Evolutionary conservation across 2,888 invertebrate species (phyloP).

Genomic region (Stenolophus ochropezus): DNA sequence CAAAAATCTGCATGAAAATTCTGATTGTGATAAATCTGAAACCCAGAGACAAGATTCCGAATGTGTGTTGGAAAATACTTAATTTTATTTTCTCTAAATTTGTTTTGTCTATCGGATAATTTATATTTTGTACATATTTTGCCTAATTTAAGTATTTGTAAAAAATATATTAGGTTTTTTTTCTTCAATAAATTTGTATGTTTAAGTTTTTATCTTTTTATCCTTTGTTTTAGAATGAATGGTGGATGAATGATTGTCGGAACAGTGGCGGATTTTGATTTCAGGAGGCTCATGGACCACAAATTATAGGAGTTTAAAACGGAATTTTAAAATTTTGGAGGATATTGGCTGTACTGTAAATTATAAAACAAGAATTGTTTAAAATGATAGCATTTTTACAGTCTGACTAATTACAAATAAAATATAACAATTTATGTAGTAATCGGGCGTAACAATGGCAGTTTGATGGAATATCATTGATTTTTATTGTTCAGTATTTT

Average conservation of each 20-base stretch:
- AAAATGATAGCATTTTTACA: too few species aligned
- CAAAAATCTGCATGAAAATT: background rate
- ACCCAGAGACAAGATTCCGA: conserved; percentile 8
- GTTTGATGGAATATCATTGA: too few species aligned
- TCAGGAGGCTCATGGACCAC: too few species aligned
- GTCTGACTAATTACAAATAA: too few species aligned
- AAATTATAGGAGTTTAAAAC: too few species aligned
- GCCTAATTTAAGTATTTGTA: conserved; percentile 33
- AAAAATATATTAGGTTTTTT: conserved; percentile 32
- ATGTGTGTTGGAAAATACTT: conserved; percentile 43
- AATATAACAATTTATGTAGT: too few species aligned
- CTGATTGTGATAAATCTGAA: conserved; percentile 28
- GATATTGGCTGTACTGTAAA: too few species aligned
- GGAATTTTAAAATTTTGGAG: too few species aligned
- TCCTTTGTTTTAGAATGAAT: conserved; percentile 3
- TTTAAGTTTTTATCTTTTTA: conserved; percentile 27
- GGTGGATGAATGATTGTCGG: background rate
- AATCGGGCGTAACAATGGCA: too few species aligned
- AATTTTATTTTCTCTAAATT: conserved; percentile 40
- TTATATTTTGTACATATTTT: conserved; percentile 49
- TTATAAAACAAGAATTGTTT: too few species aligned
- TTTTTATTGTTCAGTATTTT: too few species aligned
- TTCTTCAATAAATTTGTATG: conserved; percentile 37
- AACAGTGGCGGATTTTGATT: too few species aligned
- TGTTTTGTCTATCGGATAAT: conserved; percentile 28